phyloP scores from a whole-genome alignment of 2,113 vertebrate genomes.

The Dipodomys ordii region DNA sequence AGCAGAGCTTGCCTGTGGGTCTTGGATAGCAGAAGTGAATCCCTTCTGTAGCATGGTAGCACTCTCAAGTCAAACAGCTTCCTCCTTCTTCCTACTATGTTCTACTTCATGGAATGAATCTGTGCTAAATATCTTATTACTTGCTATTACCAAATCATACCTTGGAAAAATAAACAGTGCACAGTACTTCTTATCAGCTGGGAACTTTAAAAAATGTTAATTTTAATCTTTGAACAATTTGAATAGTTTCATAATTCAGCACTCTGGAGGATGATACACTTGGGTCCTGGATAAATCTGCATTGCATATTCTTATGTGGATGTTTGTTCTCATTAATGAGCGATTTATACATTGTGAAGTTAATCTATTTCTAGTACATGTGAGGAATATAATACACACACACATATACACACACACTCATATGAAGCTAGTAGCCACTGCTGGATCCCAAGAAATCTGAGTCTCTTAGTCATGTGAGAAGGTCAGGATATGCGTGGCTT shows the following conservation, averaged over 20 bases:
- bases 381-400: no score
- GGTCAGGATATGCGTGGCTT: neutral
- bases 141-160: slow-evolving; percentile 15
- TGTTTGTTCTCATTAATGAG: slow-evolving; percentile 57
- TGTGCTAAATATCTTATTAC: neutral
- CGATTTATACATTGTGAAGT: slow-evolving; percentile 3
- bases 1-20: neutral
- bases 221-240: slow-evolving; percentile 53
- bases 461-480: neutral
- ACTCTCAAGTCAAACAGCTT: slow-evolving; percentile 26
- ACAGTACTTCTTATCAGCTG: slow-evolving; percentile 20
- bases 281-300: slow-evolving; percentile 40
- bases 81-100: slow-evolving; percentile 1
- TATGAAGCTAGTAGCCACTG: neutral
- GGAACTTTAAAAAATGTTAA: slow-evolving; percentile 50
- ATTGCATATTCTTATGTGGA: slow-evolving; percentile 46
- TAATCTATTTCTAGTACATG: slow-evolving; percentile 23
- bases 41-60: neutral
- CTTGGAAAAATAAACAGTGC: neutral
- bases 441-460: neutral
- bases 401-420: no score
- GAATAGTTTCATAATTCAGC: slow-evolving; percentile 54
- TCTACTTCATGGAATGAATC: neutral
- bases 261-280: slow-evolving; percentile 15
- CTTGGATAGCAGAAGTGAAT: slow-evolving; percentile 15